Evolutionary conservation across 2,113 vertebrate genomes (phyloP).

Genomic region (Microcebus ravelobensis): DNA sequence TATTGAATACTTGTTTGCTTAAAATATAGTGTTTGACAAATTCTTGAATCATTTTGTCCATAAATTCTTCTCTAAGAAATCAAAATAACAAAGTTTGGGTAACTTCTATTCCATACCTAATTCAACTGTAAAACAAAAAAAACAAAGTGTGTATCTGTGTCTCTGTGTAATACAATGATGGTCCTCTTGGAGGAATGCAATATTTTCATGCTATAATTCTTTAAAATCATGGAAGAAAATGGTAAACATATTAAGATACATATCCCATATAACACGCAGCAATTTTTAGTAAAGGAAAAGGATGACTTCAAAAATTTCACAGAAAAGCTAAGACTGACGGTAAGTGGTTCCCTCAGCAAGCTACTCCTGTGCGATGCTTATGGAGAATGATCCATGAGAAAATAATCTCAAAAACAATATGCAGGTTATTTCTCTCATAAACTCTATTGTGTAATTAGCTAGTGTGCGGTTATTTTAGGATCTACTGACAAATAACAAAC

Average conservation of each 20-base stretch:
- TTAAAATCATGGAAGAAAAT: background rate
- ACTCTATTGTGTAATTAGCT: background rate
- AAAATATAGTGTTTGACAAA: background rate
- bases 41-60: background rate
- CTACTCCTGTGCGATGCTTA: background rate
- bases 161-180: background rate
- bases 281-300: background rate
- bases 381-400: background rate
- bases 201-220: background rate
- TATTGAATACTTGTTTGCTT: background rate
- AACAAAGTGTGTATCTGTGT: background rate
- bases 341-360: background rate
- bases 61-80: background rate
- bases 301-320: background rate
- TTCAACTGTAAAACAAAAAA: background rate
- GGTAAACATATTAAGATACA: background rate
- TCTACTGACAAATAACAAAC: background rate
- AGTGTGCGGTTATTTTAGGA: background rate
- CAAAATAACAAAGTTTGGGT: background rate
- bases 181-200: background rate
- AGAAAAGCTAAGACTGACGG: background rate
- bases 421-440: background rate
- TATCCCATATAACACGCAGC: background rate
- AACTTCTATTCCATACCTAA: background rate
- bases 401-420: background rate